Evolutionary conservation across 2,797 vertebrate species (phyloP).

Genomic region (Myotis myotis): DNA sequence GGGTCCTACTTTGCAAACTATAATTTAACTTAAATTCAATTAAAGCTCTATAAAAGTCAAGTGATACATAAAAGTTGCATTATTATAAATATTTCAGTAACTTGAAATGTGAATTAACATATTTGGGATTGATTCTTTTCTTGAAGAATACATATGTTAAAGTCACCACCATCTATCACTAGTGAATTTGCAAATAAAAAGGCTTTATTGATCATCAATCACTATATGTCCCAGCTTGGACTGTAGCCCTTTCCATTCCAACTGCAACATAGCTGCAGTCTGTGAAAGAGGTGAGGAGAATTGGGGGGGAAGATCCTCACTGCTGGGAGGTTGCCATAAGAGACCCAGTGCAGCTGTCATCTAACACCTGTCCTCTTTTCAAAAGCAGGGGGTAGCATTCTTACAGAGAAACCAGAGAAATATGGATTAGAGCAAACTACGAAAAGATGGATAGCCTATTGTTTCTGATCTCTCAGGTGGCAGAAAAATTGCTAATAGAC

Average conservation of each 20-base stretch:
- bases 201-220: not conserved
- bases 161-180: not conserved
- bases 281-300: conserved; percentile 47
- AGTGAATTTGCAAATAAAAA: not conserved
- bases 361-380: conserved; percentile 74
- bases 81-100: not conserved
- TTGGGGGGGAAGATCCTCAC: not conserved
- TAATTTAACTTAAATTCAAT: not conserved
- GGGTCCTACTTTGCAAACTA: not conserved
- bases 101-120: not conserved
- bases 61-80: not conserved
- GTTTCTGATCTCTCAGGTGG: conserved; percentile 60
- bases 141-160: not conserved
- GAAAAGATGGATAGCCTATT: conserved; percentile 73
- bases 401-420: conserved; percentile 77
- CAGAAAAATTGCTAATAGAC: conserved; percentile 67
- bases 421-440: conserved; percentile 63
- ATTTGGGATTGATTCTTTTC: not conserved
- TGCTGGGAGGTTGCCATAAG: conserved; percentile 57
- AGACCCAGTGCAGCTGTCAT: conserved; percentile 72
- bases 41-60: not conserved
- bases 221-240: not conserved
- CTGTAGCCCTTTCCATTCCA: not conserved
- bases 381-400: conserved; percentile 71
- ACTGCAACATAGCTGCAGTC: not conserved